Conservation (phyloP, 2,113 vertebrate genomes). For the Hepsetus odoe region DNA sequence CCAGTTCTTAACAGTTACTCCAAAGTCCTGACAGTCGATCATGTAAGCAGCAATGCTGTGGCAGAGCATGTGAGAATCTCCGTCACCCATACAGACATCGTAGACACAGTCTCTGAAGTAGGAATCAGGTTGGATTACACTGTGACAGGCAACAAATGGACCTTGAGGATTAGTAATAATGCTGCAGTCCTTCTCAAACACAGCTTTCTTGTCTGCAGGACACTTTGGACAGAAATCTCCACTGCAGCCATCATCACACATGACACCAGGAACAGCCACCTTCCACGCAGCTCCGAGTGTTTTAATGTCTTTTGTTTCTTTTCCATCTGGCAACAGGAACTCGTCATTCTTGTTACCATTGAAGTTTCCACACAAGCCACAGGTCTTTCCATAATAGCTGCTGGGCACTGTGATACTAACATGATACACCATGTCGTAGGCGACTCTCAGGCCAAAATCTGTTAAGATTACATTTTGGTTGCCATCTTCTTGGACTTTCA, state of each 20-base stretch:
- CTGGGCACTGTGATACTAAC: constrained; percentile 62
- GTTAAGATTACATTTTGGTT: constrained; percentile 45
- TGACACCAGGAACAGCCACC: constrained; percentile 39
- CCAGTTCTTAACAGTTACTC: constrained; percentile 57
- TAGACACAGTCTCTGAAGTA: constrained; percentile 68
- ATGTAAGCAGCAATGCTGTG: constrained; percentile 57
- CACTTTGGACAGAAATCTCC: constrained; percentile 28
- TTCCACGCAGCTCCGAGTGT: constrained; percentile 63
- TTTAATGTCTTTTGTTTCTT: constrained; percentile 15
- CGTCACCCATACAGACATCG: constrained; percentile 47
- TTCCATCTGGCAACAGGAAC: constrained; percentile 53
- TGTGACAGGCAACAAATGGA: constrained; percentile 64
- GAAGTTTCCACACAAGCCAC: constrained; percentile 71
- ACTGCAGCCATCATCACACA: constrained; percentile 63
- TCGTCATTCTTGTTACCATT: constrained; percentile 58
- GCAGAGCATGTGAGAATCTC: constrained; percentile 49
- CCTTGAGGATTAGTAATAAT: constrained; percentile 53
- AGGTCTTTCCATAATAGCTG: constrained; percentile 61
- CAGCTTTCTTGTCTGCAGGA: constrained; percentile 33
- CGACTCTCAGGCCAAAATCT: constrained; percentile 63
- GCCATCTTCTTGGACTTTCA: constrained; percentile 50
- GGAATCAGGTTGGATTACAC: constrained; percentile 48
- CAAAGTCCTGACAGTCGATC: constrained; percentile 55
- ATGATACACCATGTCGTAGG: constrained; percentile 63
- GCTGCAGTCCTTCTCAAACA: constrained; percentile 58